phyloP scores from a whole-genome alignment of 1,140 invertebrate species.

The Maniola jurtina region DNA sequence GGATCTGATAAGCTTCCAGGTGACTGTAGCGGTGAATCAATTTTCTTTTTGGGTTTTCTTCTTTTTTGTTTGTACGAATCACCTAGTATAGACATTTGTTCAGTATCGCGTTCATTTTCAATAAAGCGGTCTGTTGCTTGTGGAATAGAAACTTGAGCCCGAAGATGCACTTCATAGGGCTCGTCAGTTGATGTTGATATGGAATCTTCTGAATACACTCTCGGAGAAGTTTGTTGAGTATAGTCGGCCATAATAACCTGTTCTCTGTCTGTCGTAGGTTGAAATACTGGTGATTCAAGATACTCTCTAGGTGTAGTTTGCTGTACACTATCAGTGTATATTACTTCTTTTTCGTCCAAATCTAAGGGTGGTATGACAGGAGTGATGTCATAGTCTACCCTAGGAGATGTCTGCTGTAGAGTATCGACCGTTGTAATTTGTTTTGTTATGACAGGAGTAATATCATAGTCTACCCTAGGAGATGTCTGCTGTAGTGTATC shows the following conservation, averaged over 20 bases:
- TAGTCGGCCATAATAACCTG: slow-evolving; percentile 60
- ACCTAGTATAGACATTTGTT: slow-evolving; percentile 46
- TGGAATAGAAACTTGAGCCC: slow-evolving; percentile 81
- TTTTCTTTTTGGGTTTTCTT: slow-evolving; percentile 67
- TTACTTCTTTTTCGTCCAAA: slow-evolving; percentile 29
- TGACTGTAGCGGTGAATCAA: slow-evolving; percentile 55
- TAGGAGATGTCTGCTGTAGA: slow-evolving; percentile 38
- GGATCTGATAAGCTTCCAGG: slow-evolving; percentile 76
- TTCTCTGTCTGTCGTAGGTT: slow-evolving; percentile 51
- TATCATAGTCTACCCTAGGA: slow-evolving; percentile 26
- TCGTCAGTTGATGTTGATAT: slow-evolving; percentile 79
- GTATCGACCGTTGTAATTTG: slow-evolving; percentile 26
- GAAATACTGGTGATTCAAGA: slow-evolving; percentile 50
- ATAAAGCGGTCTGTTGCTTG: slow-evolving; percentile 66
- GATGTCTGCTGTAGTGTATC: slow-evolving; percentile 36
- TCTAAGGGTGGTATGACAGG: slow-evolving; percentile 18
- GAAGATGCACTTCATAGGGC: slow-evolving; percentile 82
- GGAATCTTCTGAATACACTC: slow-evolving; percentile 62
- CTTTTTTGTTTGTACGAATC: slow-evolving; percentile 70
- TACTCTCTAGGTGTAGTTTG: slow-evolving; percentile 55
- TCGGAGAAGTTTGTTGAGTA: slow-evolving; percentile 79
- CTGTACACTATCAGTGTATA: slow-evolving; percentile 45
- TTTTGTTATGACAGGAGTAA: slow-evolving; percentile 8
- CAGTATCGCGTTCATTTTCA: slow-evolving; percentile 53
- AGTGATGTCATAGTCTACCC: slow-evolving; percentile 17